Evolutionary conservation across 2,888 invertebrate genomes (phyloP).

Genomic region (Athalia cordata): DNA sequence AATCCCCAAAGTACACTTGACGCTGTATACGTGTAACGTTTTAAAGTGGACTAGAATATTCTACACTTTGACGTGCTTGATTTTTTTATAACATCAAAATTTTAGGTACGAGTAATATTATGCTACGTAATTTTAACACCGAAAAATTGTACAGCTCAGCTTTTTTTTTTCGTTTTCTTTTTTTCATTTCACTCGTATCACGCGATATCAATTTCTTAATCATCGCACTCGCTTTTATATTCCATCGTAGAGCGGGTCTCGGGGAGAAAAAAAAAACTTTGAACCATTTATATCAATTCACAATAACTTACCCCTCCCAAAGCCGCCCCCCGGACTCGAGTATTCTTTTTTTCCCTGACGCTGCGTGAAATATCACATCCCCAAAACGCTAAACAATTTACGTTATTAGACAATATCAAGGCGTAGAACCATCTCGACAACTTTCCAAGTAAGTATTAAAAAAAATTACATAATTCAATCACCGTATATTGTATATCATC

Average conservation of each 20-base stretch:
- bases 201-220: slow-evolving; percentile 29
- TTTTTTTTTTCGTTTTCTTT: neutral
- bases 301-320: slow-evolving; percentile 8
- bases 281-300: slow-evolving; percentile 44
- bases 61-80: neutral
- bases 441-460: slow-evolving; percentile 26
- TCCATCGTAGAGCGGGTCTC: slow-evolving; percentile 26
- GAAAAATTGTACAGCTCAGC: neutral
- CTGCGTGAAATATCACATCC: slow-evolving; percentile 7
- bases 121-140: no score
- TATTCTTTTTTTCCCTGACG: neutral
- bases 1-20: neutral
- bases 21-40: neutral
- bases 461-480: neutral
- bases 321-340: slow-evolving; percentile 1
- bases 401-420: slow-evolving; percentile 26
- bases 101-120: no score
- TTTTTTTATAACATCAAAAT: neutral
- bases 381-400: slow-evolving; percentile 29
- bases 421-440: slow-evolving; percentile 2
- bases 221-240: slow-evolving; percentile 17
- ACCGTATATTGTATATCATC: no score
- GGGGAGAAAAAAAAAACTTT: slow-evolving; percentile 7
- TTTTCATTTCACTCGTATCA: slow-evolving; percentile 1
- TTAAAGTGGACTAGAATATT: neutral